Base-by-base conservation (phyloP, 1,140 invertebrate species). In the Cotesia vestalis region DNA sequence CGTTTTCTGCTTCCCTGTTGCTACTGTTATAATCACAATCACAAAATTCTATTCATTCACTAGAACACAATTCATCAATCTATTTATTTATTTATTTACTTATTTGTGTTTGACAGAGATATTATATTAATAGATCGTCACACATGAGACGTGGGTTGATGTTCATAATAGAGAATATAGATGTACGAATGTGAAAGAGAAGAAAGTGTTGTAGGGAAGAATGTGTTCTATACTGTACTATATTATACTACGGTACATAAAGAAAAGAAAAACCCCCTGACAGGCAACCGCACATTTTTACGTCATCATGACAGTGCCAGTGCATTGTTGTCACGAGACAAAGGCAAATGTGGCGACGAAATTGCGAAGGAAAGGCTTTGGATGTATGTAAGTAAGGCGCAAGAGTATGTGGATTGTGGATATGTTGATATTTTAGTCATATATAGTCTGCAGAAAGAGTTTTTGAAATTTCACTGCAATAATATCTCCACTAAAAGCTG, bases 281-380 rank as follows among this genome's bases (percentile, higher is more conserved):
- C 53, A 35, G 78, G 78, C 76, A 74, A 73, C 75, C 79, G 84
- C 83, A 85, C 85, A 86, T 85, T 86, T 86, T 85, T 85, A 85
- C 83, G 84, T 85, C 85, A 86, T 83, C 82, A 73, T 78, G 51
- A 80, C 80, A 78, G 78, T 77, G 75, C 79, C 80, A 81, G 82
- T 82, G 81, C 84, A 86, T 86, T 85, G 85, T 86, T 86, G 82
- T 84, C 83, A 78, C 81, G 82, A 85, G 84, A 86, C 85, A 85
- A 86, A 85, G 79, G 84, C 83, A 86, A 86, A 86, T 86, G 85
- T 86, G 84, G 82, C 84, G 85, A 83, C 85, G 85, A 86, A 85
- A 86, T 85, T 84, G 82, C 78, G 77, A 77, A 81, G 81, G 79
- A 84, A 85, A 83, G 80, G 78, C 79, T 69, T 5, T 59, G 40